Conservation (phyloP, 1,140 invertebrate genomes). For the Coenobita brevimanus region DNA sequence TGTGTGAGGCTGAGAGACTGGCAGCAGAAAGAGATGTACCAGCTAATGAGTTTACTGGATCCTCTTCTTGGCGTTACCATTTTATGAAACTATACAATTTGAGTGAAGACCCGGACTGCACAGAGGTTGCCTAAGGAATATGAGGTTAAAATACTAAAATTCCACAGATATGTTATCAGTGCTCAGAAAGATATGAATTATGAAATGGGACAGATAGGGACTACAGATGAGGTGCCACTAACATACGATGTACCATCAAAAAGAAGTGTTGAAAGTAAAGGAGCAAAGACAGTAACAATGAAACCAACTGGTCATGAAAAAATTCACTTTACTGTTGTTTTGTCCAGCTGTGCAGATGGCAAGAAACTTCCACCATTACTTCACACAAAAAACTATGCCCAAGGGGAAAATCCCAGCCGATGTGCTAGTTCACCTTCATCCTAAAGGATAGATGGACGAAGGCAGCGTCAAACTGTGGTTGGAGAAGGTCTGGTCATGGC, state of each 20-base stretch:
- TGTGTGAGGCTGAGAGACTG: no score
- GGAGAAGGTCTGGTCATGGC: conserved; percentile 13
- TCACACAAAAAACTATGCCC: background rate
- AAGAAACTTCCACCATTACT: conserved; percentile 12
- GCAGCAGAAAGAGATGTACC: no score
- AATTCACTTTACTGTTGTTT: conserved; percentile 3
- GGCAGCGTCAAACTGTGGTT: conserved; percentile 10
- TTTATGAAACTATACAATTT: background rate
- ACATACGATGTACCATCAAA: no score
- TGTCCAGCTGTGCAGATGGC: conserved; percentile 17
- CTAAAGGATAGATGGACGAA: no score
- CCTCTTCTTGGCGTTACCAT: background rate
- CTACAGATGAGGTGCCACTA: background rate
- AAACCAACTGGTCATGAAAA: conserved; percentile 31
- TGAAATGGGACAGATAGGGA: background rate
- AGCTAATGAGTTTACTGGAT: no score
- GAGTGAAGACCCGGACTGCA: background rate
- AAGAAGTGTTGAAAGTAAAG: no score
- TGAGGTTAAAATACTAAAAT: background rate
- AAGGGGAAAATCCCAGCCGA: conserved; percentile 7
- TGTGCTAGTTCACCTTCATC: background rate
- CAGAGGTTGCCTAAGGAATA: conserved; percentile 19
- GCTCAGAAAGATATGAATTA: conserved; percentile 19
- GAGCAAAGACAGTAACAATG: no score
- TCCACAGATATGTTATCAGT: background rate